Evolutionary conservation across 1,140 invertebrate genomes (phyloP), one percentile per base, ranked within the genome.

Genomic region (Parapsyche elsis): DNA sequence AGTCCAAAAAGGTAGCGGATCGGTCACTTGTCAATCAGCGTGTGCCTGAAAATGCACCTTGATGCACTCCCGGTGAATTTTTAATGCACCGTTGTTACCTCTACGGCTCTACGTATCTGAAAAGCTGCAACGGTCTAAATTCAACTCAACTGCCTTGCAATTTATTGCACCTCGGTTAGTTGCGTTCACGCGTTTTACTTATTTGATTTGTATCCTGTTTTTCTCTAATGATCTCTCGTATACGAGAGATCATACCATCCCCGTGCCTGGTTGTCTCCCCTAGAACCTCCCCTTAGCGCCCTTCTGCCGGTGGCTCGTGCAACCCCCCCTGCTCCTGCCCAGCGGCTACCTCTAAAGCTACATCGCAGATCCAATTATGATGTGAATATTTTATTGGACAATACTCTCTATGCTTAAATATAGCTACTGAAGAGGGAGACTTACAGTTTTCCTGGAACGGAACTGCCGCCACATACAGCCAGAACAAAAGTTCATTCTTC

Each of bases 301-400:
- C 38, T 24, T 49, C 70, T 78, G 21, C 64, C 19, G 24, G 23
- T 67, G 23, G 24, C 26, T 70, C 64, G 30, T 21, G 9, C 45
- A 70, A 61, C 61, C 61, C 24, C 73, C 57, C 14, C 38, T 30
- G 16, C 45, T 53, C 75, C n/a, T 74, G 14, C 19, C 64, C 38
- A 10, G 21, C 64, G 24, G 71, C 74, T 71, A 59, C 81, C 81
- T 76, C 19, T 61, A 76, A 81, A 78, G 82, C 80, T 80, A 83
- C 80, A 83, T 81, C 78, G 78, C 80, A 81, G 80, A 83, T 83
- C 82, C 82, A 83, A 83, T 83, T 83, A 83, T 83, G 82, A 83
- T 80, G 82, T 81, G 80, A 83, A 83, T 83, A 83, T 83, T 83
- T 83, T 83, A 81, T 81, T 81, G 82, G 82, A 83, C 82, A 83